These are phyloP conservation scores for Anagrus nilaparvatae DNA, from an alignment of 1,140 invertebrate species.

Conservation along the genomic window DNA sequence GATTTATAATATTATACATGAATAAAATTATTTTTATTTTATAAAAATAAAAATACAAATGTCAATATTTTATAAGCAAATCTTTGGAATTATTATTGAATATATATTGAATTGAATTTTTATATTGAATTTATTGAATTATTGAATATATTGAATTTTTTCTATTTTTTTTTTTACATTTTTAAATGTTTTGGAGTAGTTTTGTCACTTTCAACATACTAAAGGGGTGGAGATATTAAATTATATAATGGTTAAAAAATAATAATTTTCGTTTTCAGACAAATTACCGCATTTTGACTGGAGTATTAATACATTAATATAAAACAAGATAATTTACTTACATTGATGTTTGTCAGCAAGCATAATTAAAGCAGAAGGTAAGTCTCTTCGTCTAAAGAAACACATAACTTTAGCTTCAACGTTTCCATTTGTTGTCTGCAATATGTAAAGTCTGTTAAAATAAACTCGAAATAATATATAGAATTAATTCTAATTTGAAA, in stretches of 20 bases:
- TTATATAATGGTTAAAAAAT: neutral
- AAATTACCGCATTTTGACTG: neutral
- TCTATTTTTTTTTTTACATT: too few relatives aligned
- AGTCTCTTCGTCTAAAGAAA: slow-evolving; percentile 93
- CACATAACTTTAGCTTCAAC: slow-evolving; percentile 99
- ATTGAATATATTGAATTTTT: too few relatives aligned
- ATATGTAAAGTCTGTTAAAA: slow-evolving; percentile 16
- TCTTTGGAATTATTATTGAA: too few relatives aligned
- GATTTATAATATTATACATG: too few relatives aligned
- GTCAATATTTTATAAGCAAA: too few relatives aligned
- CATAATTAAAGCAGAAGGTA: slow-evolving; percentile 85
- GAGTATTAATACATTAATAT: neutral
- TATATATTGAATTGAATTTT: too few relatives aligned
- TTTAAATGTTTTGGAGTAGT: too few relatives aligned
- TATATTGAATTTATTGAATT: too few relatives aligned
- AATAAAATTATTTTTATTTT: too few relatives aligned
- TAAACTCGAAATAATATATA: neutral
- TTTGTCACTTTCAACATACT: neutral
- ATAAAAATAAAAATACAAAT: too few relatives aligned
- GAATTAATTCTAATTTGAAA: neutral
- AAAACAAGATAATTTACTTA: slow-evolving; percentile 49
- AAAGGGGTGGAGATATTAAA: neutral
- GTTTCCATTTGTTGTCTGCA: slow-evolving; percentile 86
- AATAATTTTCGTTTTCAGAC: neutral
- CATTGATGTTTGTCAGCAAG: slow-evolving; percentile 97